Percentiles rank a stretch among this genome's conserved stretches.
Conservation (phyloP, 2,113 vertebrate genomes). For the Ceuthmochares aereus region DNA sequence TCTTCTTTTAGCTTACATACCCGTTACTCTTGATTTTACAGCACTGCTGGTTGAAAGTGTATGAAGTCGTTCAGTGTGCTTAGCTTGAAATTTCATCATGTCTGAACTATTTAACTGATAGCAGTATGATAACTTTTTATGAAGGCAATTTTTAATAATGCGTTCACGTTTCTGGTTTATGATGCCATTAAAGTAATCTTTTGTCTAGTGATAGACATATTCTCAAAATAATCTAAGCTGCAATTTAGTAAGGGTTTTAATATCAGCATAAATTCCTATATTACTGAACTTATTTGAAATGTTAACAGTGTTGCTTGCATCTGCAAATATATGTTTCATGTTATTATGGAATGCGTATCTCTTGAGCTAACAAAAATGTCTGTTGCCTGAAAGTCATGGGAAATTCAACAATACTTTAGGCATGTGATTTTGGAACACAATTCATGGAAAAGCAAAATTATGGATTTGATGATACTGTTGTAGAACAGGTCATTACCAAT, state of each 20-base stretch:
- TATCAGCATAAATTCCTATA: conserved; percentile 65
- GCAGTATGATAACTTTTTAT: conserved; percentile 61
- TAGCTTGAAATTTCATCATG: conserved; percentile 53
- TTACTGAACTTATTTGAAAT: conserved; percentile 70
- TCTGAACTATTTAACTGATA: conserved; percentile 68
- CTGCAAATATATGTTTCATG: conserved; percentile 48
- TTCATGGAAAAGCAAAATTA: not conserved
- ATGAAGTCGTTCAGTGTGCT: conserved; percentile 13
- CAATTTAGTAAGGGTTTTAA: conserved; percentile 69
- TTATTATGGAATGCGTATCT: not conserved
- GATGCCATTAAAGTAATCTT: conserved; percentile 69
- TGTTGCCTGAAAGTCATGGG: conserved; percentile 8
- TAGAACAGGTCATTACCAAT: not conserved
- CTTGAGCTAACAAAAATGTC: not conserved
- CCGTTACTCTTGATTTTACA: conserved; percentile 31
- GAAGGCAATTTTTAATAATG: conserved; percentile 67
- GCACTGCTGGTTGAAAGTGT: conserved; percentile 12
- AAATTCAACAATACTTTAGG: not conserved
- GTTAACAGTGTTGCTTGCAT: conserved; percentile 51
- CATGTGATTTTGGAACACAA: not conserved
- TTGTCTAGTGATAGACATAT: conserved; percentile 61
- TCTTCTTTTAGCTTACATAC: conserved; percentile 34
- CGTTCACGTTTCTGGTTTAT: conserved; percentile 72
- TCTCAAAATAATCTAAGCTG: conserved; percentile 68
- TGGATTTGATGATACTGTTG: not conserved